Percentiles rank a stretch among this genome's conserved stretches.
phyloP scores from a whole-genome alignment of 2,888 invertebrate species.

The Parapristionchus giblindavisi region DNA sequence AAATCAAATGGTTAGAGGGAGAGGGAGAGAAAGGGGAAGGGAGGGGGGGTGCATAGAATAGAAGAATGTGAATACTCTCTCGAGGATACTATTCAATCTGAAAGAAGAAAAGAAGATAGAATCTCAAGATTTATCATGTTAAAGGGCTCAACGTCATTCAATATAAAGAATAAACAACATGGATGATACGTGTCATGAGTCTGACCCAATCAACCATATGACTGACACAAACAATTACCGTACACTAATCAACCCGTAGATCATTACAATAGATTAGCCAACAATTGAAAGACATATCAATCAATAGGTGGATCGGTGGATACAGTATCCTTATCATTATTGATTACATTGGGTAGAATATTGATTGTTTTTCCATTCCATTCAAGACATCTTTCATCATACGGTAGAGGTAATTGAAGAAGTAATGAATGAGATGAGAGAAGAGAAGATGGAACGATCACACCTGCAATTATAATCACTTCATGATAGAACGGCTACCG shows the following conservation, averaged over 20 bases:
- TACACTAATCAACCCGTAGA: not conserved
- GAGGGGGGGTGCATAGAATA: constrained; percentile 11
- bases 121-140: not conserved
- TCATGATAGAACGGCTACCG: too few species aligned
- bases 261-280: too few species aligned
- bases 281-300: too few species aligned
- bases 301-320: not conserved
- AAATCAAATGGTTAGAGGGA: not conserved
- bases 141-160: too few species aligned
- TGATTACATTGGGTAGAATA: too few species aligned
- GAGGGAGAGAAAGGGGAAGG: constrained; percentile 16
- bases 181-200: not conserved
- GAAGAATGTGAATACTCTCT: not conserved
- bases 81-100: not conserved
- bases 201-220: not conserved
- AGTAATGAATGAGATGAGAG: constrained; percentile 11
- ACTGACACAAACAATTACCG: not conserved
- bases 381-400: not conserved
- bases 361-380: constrained; percentile 6
- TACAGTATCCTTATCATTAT: constrained; percentile 23
- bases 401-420: constrained; percentile 7
- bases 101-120: not conserved
- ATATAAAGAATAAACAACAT: too few species aligned
- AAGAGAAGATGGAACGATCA: constrained; percentile 1
- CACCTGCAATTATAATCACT: not conserved